These are phyloP conservation scores for Myxocyprinus asiaticus DNA, from an alignment of 2,113 vertebrate genomes.

Conservation along the genomic window DNA sequence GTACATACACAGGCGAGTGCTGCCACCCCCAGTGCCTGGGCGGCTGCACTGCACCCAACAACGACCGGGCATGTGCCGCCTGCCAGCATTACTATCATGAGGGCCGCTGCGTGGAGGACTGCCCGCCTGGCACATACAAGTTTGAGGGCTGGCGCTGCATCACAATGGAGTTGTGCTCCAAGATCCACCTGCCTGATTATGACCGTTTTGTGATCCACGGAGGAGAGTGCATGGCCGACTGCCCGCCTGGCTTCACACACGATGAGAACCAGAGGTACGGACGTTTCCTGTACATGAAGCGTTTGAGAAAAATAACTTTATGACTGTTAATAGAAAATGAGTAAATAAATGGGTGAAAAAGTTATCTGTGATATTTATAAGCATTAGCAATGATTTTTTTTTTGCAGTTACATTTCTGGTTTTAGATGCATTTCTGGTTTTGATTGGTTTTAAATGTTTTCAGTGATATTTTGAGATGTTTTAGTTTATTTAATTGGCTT, in stretches of 20 bases:
- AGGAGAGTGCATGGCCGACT: constrained; percentile 90
- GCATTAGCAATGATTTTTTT: too few relatives aligned
- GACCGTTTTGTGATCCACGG: constrained; percentile 89
- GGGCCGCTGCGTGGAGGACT: constrained; percentile 85
- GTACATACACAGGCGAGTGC: constrained; percentile 83
- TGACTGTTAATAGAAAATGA: too few relatives aligned
- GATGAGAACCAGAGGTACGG: constrained; percentile 78
- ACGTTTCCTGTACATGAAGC: too few relatives aligned
- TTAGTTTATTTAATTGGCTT: too few relatives aligned
- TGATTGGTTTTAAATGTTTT: too few relatives aligned
- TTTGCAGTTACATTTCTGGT: too few relatives aligned
- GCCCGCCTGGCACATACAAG: constrained; percentile 87
- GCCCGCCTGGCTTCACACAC: constrained; percentile 89
- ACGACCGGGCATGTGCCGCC: constrained; percentile 84
- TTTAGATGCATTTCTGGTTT: too few relatives aligned
- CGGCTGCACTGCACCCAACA: constrained; percentile 82
- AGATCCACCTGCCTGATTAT: constrained; percentile 74
- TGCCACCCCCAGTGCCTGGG: constrained; percentile 95
- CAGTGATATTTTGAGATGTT: too few relatives aligned
- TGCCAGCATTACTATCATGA: constrained; percentile 89
- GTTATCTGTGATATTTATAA: too few relatives aligned
- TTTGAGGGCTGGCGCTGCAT: constrained; percentile 97
- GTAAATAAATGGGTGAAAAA: too few relatives aligned
- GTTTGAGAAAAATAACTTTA: too few relatives aligned
- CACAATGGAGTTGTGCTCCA: constrained; percentile 84